Base-by-base conservation (phyloP, 2,888 invertebrate species). In the Cotesia congregata region DNA sequence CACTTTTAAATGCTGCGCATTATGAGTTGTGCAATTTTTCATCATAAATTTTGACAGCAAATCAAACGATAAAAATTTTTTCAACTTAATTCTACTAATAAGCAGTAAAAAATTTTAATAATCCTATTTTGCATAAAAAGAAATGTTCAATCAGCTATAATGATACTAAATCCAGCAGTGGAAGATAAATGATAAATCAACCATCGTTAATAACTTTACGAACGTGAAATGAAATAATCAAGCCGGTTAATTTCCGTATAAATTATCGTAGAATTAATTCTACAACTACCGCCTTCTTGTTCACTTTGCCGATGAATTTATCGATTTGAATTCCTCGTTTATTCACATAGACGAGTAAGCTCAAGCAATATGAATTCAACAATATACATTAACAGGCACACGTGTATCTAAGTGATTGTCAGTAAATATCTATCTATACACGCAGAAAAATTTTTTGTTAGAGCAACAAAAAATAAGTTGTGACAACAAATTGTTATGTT, bases 241-340 rank as follows among this genome's bases (percentile, higher is more conserved):
- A 30, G 6, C 15, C 50, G 50, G 50, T 50, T 62, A 62, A 62
- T 62, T 62, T 62, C 15, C 62, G 62, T 62, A 62, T 41, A 17
- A 40, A 38, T 12, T 68, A 17, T 12, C 38, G 15, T 40, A 5
- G 7, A 7, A 50, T 50, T 12, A 50, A 50, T 50, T 50, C 50
- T 7, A 50, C 50, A 50, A 50, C 50, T 50, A 50, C 50, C 12
- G 7, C 7, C 50, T 50, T 50, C 50, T 50, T 50, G 50, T 50
- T 50, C 12, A 50, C 50, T 50, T 50, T 50, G 50, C 50, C 50
- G 50, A 50, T 50, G 2, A 50, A 50, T 50, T 50, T 50, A 50
- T 50, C 12, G 50, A 50, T 50, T 12, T 7, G 9, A 50, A 50
- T 50, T 50, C 50, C 50, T 50, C 50, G 12, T 50, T 50, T 7